Conservation (phyloP, 2,797 vertebrate genomes). For the Etheostoma nigrum region DNA sequence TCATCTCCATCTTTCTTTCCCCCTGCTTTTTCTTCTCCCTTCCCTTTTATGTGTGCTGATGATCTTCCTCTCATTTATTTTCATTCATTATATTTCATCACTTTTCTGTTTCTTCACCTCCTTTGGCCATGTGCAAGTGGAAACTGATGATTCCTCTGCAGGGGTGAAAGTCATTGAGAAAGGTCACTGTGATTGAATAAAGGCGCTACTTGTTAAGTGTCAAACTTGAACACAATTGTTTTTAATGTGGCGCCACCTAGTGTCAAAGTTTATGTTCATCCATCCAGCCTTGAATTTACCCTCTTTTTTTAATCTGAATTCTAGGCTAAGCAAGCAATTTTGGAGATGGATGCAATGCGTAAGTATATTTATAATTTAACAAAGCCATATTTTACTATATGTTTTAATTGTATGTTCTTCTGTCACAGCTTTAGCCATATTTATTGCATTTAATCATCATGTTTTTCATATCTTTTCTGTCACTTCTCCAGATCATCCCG, state of each 20-base stretch:
- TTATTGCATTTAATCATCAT: neutral
- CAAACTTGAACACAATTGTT: neutral
- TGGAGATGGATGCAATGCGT: constrained; percentile 98
- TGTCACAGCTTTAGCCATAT: neutral
- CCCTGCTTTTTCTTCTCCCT: neutral
- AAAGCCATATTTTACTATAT: neutral
- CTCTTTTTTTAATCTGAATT: constrained; percentile 49
- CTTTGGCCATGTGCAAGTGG: constrained; percentile 15
- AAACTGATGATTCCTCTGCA: constrained; percentile 32
- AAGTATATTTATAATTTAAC: constrained; percentile 78
- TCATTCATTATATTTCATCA: neutral
- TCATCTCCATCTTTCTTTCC: constrained; percentile 20
- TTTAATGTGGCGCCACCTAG: constrained; percentile 66
- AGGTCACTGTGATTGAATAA: constrained; percentile 33
- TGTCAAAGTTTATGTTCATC: constrained; percentile 30
- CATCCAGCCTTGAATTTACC: neutral
- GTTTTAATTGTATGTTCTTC: neutral
- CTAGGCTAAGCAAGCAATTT: constrained; percentile 97
- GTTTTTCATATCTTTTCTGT: neutral
- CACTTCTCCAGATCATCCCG: constrained; percentile 89
- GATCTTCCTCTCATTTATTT: constrained; percentile 17
- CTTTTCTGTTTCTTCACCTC: constrained; percentile 25
- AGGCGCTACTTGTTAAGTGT: constrained; percentile 11
- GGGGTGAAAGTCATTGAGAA: constrained; percentile 23
- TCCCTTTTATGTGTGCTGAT: constrained; percentile 4